Evolutionary conservation across 2,113 vertebrate genomes (phyloP).

Genomic region (Manacus vitellinus): DNA sequence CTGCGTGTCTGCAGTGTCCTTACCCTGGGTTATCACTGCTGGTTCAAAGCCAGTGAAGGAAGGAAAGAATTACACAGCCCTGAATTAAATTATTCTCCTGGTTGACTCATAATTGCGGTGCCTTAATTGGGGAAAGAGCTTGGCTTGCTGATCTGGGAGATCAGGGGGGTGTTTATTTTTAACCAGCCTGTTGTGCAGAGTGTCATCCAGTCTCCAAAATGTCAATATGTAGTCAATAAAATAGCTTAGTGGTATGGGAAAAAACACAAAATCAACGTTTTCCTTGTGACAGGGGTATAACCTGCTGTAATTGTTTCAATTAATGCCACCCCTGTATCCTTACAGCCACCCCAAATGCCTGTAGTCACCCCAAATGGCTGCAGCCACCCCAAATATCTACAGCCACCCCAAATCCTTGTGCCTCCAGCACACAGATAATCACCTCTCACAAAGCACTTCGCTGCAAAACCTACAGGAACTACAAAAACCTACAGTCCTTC

Average conservation of each 20-base stretch:
- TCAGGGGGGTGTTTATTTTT: neutral
- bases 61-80: neutral
- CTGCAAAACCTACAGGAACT: neutral
- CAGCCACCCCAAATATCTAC: neutral
- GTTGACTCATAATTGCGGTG: neutral
- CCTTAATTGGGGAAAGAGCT: neutral
- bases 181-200: neutral
- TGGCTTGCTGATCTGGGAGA: neutral
- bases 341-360: neutral
- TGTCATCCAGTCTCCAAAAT: neutral
- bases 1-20: accelerated
- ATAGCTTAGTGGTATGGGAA: neutral
- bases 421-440: accelerated
- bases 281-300: neutral
- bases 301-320: neutral
- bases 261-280: neutral
- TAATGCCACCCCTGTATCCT: accelerated
- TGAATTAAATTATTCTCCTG: neutral
- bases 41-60: neutral
- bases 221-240: neutral
- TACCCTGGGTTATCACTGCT: neutral
- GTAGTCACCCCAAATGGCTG: neutral
- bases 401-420: neutral
- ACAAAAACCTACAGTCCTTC: neutral
- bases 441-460: neutral